Percentiles rank a stretch among this genome's conserved stretches.
phyloP scores from a whole-genome alignment of 2,113 vertebrate species.

The Odontesthes bonariensis region DNA sequence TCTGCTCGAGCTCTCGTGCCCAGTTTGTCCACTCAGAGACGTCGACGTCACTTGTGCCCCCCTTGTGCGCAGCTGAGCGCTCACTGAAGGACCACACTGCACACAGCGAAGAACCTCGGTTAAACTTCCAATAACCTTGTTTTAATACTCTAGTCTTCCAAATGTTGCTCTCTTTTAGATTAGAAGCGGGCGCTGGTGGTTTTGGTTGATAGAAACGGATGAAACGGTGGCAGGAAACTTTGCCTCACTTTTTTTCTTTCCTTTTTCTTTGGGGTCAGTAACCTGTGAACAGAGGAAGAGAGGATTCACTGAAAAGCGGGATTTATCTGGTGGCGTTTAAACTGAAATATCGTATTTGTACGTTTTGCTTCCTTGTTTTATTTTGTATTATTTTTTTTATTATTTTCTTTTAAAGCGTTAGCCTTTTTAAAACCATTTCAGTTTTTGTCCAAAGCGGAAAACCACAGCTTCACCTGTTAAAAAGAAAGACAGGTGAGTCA shows the following conservation, averaged over 20 bases:
- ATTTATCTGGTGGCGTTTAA: slow-evolving; percentile 32
- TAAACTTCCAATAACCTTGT: slow-evolving; percentile 15
- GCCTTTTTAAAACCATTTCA: no score
- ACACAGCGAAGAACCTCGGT: slow-evolving; percentile 1
- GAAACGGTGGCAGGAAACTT: slow-evolving; percentile 18
- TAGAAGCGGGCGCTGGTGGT: slow-evolving; percentile 54
- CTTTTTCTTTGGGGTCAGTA: slow-evolving; percentile 64
- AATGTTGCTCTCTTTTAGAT: slow-evolving; percentile 50
- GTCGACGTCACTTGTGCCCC: slow-evolving; percentile 67
- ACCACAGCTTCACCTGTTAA: slow-evolving; percentile 42
- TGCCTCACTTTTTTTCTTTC: neutral
- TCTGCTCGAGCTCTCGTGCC: slow-evolving; percentile 18
- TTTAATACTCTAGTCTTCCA: slow-evolving; percentile 17
- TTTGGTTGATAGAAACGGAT: slow-evolving; percentile 56
- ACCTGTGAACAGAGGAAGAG: slow-evolving; percentile 57
- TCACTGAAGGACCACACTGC: slow-evolving; percentile 17
- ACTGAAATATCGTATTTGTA: neutral
- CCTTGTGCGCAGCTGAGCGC: slow-evolving; percentile 32
- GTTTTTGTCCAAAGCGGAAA: neutral
- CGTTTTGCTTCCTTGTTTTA: neutral
- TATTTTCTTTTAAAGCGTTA: no score
- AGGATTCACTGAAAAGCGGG: slow-evolving; percentile 50
- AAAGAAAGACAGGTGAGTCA: slow-evolving; percentile 66
- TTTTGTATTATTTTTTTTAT: neutral
- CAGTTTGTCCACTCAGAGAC: slow-evolving; percentile 27